Evolutionary conservation across 2,888 invertebrate species (phyloP).

Genomic region (Halictus ligatus): DNA sequence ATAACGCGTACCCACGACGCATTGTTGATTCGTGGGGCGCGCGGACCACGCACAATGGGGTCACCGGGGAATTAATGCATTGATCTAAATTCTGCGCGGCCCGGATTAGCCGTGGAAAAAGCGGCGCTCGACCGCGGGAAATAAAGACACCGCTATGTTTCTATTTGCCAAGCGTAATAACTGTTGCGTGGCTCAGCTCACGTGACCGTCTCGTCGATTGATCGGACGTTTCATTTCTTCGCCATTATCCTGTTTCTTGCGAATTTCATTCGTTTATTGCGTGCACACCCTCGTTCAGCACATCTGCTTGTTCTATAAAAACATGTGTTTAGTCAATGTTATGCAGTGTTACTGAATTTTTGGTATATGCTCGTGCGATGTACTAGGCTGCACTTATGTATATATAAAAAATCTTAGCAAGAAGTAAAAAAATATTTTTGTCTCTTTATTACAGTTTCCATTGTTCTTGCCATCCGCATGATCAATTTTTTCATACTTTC

Average conservation of each 20-base stretch:
- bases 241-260: neutral
- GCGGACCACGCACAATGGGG: slow-evolving; percentile 69
- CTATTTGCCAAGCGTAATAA: neutral
- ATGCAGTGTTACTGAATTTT: too few species aligned
- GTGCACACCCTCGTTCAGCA: too few species aligned
- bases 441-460: too few species aligned
- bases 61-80: slow-evolving; percentile 70
- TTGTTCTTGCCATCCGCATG: too few species aligned
- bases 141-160: neutral
- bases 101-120: slow-evolving; percentile 73
- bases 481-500: too few species aligned
- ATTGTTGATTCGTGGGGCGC: slow-evolving; percentile 73
- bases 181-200: neutral
- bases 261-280: neutral
- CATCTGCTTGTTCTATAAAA: neutral
- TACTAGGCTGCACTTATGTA: too few species aligned
- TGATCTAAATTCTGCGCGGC: slow-evolving; percentile 66
- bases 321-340: neutral
- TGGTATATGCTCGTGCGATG: too few species aligned
- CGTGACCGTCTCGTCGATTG: neutral
- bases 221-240: neutral
- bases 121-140: slow-evolving; percentile 39
- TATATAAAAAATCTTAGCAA: too few species aligned
- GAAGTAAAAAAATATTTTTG: too few species aligned
- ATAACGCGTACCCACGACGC: slow-evolving; percentile 61